Percentiles rank a stretch among this genome's conserved stretches.
Evolutionary conservation across 2,113 vertebrate species (phyloP).

Genomic region (Takifugu bimaculatus): DNA sequence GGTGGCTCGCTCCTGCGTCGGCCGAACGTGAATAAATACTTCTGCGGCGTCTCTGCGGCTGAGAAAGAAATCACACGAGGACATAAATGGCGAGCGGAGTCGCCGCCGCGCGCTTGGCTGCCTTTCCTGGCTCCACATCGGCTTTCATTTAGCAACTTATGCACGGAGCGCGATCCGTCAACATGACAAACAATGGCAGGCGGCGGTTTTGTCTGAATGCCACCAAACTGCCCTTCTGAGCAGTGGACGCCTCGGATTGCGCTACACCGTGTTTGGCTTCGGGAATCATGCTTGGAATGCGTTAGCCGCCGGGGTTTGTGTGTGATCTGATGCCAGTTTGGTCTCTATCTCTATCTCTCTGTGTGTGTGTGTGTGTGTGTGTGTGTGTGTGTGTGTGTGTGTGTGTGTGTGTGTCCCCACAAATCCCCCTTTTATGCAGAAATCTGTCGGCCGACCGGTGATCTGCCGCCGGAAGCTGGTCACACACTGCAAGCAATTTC

Average conservation of each 20-base stretch:
- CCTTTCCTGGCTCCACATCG: background rate
- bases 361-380: background rate
- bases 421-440: conserved; percentile 1
- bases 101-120: background rate
- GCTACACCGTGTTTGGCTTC: conserved; percentile 15
- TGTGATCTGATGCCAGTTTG: conserved; percentile 3
- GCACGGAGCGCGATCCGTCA: background rate
- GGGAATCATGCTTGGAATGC: conserved; percentile 9
- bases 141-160: background rate
- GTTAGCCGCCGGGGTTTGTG: conserved; percentile 13
- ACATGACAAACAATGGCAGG: conserved; percentile 5
- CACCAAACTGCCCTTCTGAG: conserved; percentile 8
- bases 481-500: too few species aligned
- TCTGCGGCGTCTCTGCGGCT: conserved; percentile 25
- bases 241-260: conserved; percentile 7
- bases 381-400: too few species aligned
- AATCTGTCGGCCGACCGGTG: background rate
- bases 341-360: conserved; percentile 1
- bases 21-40: conserved; percentile 31
- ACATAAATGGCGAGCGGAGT: too few species aligned
- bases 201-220: conserved; percentile 12
- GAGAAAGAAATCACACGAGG: conserved; percentile 9
- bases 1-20: conserved; percentile 1
- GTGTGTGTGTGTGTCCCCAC: background rate
- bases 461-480: too few species aligned